Base-by-base conservation (phyloP, 2,888 invertebrate genomes). In the Eueremaeus valkanovi region DNA sequence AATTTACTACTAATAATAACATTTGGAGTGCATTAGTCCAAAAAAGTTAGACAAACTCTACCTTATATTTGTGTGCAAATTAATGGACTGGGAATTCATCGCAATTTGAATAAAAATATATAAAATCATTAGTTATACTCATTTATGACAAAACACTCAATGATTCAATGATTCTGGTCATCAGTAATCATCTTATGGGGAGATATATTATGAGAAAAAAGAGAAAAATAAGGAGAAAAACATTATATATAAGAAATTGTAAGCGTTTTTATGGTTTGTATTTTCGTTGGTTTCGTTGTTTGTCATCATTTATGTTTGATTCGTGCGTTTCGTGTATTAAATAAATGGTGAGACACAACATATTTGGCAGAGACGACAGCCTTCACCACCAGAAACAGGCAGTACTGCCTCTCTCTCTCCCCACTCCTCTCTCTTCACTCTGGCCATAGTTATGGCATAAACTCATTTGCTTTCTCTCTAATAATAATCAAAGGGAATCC, bases 401-500 rank as follows among this genome's bases (percentile, higher is more conserved):
- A n/a, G n/a, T n/a, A n/a, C n/a, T n/a, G n/a, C n/a, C n/a, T n/a
- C n/a, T n/a, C n/a, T 36, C 2, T 45, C 45, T 45, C 16, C 3
- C 3, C 55, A 55, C 13, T 13, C 9, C 45, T 16, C 16, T 16
- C 45, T 24, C 24, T 29, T 58, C 11, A 58, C 16, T 24, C 58
- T 24, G 24, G 24, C 24, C n/a, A n/a, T n/a, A n/a, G n/a, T n/a
- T n/a, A n/a, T n/a, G n/a, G n/a, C n/a, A n/a, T n/a, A n/a, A n/a
- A n/a, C 3, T 24, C 58, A 24, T 29, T 58, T 9, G 24, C 3
- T 45, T 45, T 6, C 9, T 45, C 13, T 45, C 58, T 61, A 61
- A 61, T 61, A 11, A 61, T 61, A 61, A 61, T 61, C 24, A 55
- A 31, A 18, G 29, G n/a, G n/a, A n/a, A n/a, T n/a, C n/a, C n/a